A percentile compares a stretch with the other conserved stretches of the same genome.
These are phyloP conservation scores for Plusia festucae DNA, from an alignment of 2,888 invertebrate species.

Conservation along the genomic window DNA sequence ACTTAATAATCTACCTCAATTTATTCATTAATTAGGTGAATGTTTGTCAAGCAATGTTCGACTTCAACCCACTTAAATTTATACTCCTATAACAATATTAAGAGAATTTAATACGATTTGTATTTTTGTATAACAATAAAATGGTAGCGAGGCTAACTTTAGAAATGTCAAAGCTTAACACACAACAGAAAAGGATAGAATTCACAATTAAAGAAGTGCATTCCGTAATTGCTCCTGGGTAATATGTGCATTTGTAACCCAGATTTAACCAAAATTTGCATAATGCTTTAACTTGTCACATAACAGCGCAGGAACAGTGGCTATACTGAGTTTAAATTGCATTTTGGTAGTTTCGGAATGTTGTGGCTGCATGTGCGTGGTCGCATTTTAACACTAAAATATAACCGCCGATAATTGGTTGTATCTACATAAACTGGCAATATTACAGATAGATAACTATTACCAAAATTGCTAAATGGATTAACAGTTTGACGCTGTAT, in stretches of 20 bases:
- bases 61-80: no score
- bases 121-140: neutral
- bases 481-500: slow-evolving; percentile 35
- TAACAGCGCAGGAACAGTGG: slow-evolving; percentile 74
- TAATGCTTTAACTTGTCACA: slow-evolving; percentile 84
- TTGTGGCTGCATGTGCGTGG: slow-evolving; percentile 71
- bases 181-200: slow-evolving; percentile 14
- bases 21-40: no score
- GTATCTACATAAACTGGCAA: slow-evolving; percentile 53
- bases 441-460: slow-evolving; percentile 60
- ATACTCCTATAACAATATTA: no score
- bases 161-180: slow-evolving; percentile 11
- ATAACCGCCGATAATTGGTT: slow-evolving; percentile 69
- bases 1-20: no score
- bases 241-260: slow-evolving; percentile 75
- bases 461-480: slow-evolving; percentile 46
- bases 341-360: slow-evolving; percentile 77
- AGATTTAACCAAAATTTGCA: slow-evolving; percentile 79
- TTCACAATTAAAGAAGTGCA: slow-evolving; percentile 57
- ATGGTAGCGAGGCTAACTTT: neutral
- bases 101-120: no score
- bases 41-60: no score
- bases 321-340: slow-evolving; percentile 81
- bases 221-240: slow-evolving; percentile 59
- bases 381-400: slow-evolving; percentile 73